phyloP scores from a whole-genome alignment of 2,113 vertebrate genomes.

The Cololabis saira region DNA sequence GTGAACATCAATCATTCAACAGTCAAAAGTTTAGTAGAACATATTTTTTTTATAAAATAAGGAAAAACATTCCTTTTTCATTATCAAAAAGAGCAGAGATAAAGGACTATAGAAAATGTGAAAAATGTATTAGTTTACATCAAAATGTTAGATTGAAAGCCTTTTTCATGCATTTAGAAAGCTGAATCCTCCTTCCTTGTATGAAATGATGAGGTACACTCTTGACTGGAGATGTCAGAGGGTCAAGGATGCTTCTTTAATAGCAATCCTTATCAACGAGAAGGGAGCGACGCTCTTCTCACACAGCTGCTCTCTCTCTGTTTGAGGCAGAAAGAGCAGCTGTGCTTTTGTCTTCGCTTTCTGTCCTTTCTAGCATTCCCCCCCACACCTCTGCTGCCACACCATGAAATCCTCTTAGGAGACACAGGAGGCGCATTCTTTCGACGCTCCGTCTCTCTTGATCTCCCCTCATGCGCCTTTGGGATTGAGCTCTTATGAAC shows the following conservation, averaged over 20 bases:
- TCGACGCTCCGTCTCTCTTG: constrained; percentile 9
- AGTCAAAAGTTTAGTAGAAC: too few species aligned
- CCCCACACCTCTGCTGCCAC: constrained; percentile 55
- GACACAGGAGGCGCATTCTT: constrained; percentile 44
- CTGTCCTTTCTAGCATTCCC: constrained; percentile 29
- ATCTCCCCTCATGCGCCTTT: constrained; percentile 27
- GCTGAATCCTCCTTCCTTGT: not conserved
- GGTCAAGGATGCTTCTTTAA: constrained; percentile 34
- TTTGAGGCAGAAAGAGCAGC: constrained; percentile 68
- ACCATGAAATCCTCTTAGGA: constrained; percentile 79
- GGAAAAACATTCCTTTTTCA: too few species aligned
- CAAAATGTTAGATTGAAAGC: too few species aligned
- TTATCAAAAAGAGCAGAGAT: too few species aligned
- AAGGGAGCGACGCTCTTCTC: constrained; percentile 13
- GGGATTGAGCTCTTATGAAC: constrained; percentile 12
- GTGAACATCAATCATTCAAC: too few species aligned
- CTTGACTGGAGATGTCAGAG: not conserved
- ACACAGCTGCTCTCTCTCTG: constrained; percentile 62
- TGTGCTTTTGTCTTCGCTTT: constrained; percentile 75
- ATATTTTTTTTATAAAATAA: too few species aligned
- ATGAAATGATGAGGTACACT: not conserved
- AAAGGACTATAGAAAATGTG: too few species aligned
- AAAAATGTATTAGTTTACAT: too few species aligned
- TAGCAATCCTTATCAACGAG: constrained; percentile 25
- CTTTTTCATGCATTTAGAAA: not conserved